phyloP scores from a whole-genome alignment of 2,113 vertebrate genomes.

The Beaufortia kweichowensis region DNA sequence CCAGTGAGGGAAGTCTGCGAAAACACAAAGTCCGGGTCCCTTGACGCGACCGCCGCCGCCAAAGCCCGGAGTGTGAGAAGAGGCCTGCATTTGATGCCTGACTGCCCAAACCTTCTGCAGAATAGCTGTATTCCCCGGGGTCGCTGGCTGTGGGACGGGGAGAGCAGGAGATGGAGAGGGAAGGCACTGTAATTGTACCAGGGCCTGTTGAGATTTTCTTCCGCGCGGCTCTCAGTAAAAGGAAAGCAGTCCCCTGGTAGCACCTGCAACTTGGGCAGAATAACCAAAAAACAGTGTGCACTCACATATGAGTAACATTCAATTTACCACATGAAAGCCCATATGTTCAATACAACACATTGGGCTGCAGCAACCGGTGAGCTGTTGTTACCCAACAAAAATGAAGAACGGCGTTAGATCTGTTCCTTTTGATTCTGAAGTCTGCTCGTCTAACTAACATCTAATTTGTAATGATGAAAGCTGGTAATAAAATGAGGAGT shows the following conservation, averaged over 20 bases:
- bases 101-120: constrained; percentile 84
- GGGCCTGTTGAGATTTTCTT: constrained; percentile 85
- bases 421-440: constrained; percentile 57
- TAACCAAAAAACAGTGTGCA: constrained; percentile 76
- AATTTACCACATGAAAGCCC: constrained; percentile 85
- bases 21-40: constrained; percentile 75
- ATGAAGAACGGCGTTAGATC: constrained; percentile 56
- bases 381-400: constrained; percentile 67
- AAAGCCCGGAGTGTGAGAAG: constrained; percentile 76
- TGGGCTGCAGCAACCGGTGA: constrained; percentile 64
- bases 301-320: constrained; percentile 84
- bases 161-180: constrained; percentile 82
- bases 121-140: constrained; percentile 83
- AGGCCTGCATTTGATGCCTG: constrained; percentile 85
- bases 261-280: constrained; percentile 75
- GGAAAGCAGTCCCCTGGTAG: constrained; percentile 80
- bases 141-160: constrained; percentile 72
- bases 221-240: constrained; percentile 80
- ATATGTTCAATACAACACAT: constrained; percentile 75
- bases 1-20: constrained; percentile 76
- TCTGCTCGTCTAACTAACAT: background rate
- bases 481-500: too few relatives aligned
- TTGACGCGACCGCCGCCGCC: constrained; percentile 61
- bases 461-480: too few relatives aligned
- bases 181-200: constrained; percentile 83